Percentiles rank a stretch among this genome's conserved stretches.
phyloP scores from a whole-genome alignment of 2,888 invertebrate species.

The Halictus quadricinctus region DNA sequence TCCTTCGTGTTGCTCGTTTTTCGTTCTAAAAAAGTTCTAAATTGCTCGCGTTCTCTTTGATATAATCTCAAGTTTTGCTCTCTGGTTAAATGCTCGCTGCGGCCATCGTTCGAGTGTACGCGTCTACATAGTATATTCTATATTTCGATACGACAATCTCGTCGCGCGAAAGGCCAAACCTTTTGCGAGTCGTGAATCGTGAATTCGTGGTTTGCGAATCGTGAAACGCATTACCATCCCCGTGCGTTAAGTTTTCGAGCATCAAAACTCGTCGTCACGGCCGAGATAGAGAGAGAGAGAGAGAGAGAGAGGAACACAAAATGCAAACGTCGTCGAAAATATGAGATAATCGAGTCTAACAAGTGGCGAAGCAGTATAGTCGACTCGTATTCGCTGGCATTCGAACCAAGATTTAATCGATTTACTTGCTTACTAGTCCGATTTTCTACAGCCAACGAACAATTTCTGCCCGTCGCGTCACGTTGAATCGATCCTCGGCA shows the following conservation, averaged over 20 bases:
- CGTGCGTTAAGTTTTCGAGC: not conserved
- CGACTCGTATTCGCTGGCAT: not conserved
- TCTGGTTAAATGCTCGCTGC: not conserved
- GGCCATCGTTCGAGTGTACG: not conserved
- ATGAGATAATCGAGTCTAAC: not conserved
- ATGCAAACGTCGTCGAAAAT: not conserved
- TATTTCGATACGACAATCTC: not conserved
- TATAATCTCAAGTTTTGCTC: not conserved
- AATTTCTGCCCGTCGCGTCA: not conserved
- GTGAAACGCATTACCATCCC: not conserved
- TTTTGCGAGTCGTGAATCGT: not conserved
- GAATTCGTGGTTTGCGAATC: not conserved
- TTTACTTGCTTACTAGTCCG: not conserved
- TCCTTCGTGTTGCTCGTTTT: not conserved
- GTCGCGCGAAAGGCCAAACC: not conserved
- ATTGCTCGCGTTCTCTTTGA: not conserved
- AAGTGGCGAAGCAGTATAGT: not conserved
- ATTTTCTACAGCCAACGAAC: not conserved
- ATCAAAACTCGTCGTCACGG: not conserved
- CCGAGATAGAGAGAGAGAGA: not conserved
- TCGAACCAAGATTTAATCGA: not conserved
- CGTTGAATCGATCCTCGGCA: not conserved
- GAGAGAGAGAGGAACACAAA: not conserved
- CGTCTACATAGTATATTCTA: not conserved
- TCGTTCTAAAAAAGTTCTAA: constrained; percentile 1